Conservation (phyloP, 2,888 invertebrate species). For the Oscheius myriophilus region DNA sequence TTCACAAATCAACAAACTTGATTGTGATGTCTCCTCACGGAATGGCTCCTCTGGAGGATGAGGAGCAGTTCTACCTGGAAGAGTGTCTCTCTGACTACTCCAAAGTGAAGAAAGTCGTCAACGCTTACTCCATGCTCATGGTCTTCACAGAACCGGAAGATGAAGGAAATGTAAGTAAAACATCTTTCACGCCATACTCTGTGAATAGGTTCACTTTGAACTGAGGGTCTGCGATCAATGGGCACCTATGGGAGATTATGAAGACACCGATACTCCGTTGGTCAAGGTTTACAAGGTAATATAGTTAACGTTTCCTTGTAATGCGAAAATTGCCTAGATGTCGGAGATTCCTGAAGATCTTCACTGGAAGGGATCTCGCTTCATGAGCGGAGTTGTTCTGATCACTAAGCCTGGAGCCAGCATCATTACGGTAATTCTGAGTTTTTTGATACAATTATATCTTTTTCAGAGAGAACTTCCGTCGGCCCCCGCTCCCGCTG, state of each 20-base stretch:
- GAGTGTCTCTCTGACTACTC: slow-evolving; percentile 68
- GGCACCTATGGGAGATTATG: slow-evolving; percentile 68
- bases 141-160: slow-evolving; percentile 65
- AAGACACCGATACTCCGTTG: slow-evolving; percentile 61
- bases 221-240: slow-evolving; percentile 69
- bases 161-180: slow-evolving; percentile 55
- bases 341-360: slow-evolving; percentile 63
- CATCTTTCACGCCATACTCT: not conserved
- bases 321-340: slow-evolving; percentile 41
- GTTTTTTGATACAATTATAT: not conserved
- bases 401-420: slow-evolving; percentile 67
- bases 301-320: too few relatives aligned
- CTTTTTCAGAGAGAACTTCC: slow-evolving; percentile 64
- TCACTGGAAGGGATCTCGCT: slow-evolving; percentile 62
- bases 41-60: slow-evolving; percentile 60
- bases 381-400: slow-evolving; percentile 67
- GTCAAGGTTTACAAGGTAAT: slow-evolving; percentile 61
- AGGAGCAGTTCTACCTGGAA: slow-evolving; percentile 68
- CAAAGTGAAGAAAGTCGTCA: slow-evolving; percentile 63
- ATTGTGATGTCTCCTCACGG: slow-evolving; percentile 68
- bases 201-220: slow-evolving; percentile 66
- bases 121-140: slow-evolving; percentile 64
- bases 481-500: slow-evolving; percentile 58
- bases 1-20: slow-evolving; percentile 65
- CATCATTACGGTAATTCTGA: slow-evolving; percentile 59